These are phyloP conservation scores for Morone chrysops DNA, from an alignment of 2,113 vertebrate genomes.

Conservation along the genomic window DNA sequence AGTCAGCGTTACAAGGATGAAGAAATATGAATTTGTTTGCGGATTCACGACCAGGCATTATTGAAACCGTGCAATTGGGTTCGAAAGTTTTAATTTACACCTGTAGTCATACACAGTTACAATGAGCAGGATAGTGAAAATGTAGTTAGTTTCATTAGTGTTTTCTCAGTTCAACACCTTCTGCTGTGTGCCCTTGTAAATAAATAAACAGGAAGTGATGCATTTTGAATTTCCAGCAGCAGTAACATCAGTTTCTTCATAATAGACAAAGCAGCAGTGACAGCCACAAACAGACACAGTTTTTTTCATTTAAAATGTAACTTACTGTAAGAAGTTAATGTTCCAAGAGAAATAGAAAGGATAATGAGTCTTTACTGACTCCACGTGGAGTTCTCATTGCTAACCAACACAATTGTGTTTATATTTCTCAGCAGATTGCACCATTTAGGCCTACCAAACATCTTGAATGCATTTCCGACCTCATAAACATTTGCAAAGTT, in stretches of 20 bases:
- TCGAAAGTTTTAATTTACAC: background rate
- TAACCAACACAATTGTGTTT: constrained; percentile 12
- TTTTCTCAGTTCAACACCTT: background rate
- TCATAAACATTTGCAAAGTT: background rate
- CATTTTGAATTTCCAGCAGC: constrained; percentile 2
- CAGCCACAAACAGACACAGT: background rate
- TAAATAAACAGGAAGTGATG: constrained; percentile 4
- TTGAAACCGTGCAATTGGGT: background rate
- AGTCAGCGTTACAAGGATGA: constrained; percentile 2
- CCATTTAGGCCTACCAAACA: background rate
- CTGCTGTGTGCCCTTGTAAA: background rate
- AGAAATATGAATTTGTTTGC: constrained; percentile 5
- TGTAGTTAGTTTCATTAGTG: background rate
- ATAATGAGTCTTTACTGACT: background rate
- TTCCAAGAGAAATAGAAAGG: background rate
- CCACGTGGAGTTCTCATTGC: constrained; percentile 3
- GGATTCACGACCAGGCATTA: background rate
- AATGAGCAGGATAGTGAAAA: too few relatives aligned
- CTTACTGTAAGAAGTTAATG: background rate
- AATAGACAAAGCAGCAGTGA: background rate
- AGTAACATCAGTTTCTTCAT: background rate
- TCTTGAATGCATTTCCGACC: constrained; percentile 14
- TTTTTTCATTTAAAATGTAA: background rate
- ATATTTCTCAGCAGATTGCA: background rate
- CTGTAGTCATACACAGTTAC: background rate